Evolutionary conservation across 2,888 invertebrate genomes (phyloP), one percentile per base, ranked within the genome.

Genomic region (Oscheius sp.): DNA sequence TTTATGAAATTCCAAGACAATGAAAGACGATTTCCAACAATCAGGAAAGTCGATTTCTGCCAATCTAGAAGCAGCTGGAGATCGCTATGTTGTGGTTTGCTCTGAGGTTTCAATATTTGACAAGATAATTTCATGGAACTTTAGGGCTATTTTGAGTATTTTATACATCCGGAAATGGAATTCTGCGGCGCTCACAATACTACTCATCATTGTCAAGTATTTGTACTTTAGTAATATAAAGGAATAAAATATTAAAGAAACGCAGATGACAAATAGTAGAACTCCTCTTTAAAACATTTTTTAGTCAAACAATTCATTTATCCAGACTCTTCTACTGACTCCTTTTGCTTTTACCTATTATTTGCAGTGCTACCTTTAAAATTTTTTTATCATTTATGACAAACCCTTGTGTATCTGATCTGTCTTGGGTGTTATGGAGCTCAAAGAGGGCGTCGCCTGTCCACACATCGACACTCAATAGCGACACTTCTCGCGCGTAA

Each of bases 401-500:
- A n/a, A n/a, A n/a, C n/a, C n/a, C n/a, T n/a, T n/a, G n/a, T n/a
- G n/a, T n/a, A n/a, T n/a, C n/a, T n/a, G n/a, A n/a, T n/a, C n/a
- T n/a, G n/a, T n/a, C n/a, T n/a, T n/a, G n/a, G n/a, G n/a, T n/a
- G n/a, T n/a, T n/a, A n/a, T n/a, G n/a, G n/a, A n/a, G n/a, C n/a
- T n/a, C n/a, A n/a, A n/a, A n/a, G 20, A 17, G 55, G 55, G 55
- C 33, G 55, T 12, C 34, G 45, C 29, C 61, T 61, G 61, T 61
- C 61, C 42, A n/a, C n/a, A n/a, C n/a, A n/a, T n/a, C n/a, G n/a
- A n/a, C 31, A 61, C 61, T 45, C 42, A 61, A 29, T 31, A 23
- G 39, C 61, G 61, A 61, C 61, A 61, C 61, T 61, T 61, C 61
- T 39, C 61, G 61, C 61, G 61, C 61, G 61, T 61, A 61, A 61